Evolutionary conservation across 2,797 vertebrate species (phyloP).

Genomic region (Apogon talboti): DNA sequence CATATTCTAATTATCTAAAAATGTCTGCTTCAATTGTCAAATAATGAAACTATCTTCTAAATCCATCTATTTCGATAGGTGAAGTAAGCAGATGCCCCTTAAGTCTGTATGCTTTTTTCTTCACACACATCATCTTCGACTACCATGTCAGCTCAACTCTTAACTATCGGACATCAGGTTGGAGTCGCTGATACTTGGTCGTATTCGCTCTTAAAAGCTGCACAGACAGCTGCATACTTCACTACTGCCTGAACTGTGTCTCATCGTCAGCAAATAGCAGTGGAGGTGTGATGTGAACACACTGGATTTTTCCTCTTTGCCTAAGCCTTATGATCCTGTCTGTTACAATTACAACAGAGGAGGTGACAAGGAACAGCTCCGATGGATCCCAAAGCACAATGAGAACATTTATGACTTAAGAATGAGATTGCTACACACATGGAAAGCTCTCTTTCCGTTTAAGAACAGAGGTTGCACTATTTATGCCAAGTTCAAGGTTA

Average conservation of each 20-base stretch:
- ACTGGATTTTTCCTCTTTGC: conserved; percentile 15
- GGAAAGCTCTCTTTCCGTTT: neutral
- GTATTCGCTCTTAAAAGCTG: neutral
- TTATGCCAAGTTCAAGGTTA: too few relatives aligned
- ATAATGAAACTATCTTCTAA: neutral
- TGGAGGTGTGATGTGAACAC: neutral
- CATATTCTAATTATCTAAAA: too few relatives aligned
- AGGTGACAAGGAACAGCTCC: neutral
- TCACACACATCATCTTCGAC: neutral
- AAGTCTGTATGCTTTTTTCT: neutral
- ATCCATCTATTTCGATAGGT: neutral
- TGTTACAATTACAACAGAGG: neutral
- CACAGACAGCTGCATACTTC: conserved; percentile 3
- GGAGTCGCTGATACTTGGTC: neutral
- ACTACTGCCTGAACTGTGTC: neutral
- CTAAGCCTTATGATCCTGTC: neutral
- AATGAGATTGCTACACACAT: neutral
- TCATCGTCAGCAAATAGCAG: conserved; percentile 5
- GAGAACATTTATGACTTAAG: neutral
- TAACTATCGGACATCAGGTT: conserved; percentile 3
- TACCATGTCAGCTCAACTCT: neutral
- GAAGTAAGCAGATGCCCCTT: conserved; percentile 9
- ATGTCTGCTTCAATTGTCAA: neutral
- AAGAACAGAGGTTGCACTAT: too few relatives aligned
- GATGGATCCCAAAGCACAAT: neutral